Evolutionary conservation across 1,140 invertebrate species (phyloP), one percentile per base, ranked within the genome.

Genomic region (Daktulosphaira vitifoliae): DNA sequence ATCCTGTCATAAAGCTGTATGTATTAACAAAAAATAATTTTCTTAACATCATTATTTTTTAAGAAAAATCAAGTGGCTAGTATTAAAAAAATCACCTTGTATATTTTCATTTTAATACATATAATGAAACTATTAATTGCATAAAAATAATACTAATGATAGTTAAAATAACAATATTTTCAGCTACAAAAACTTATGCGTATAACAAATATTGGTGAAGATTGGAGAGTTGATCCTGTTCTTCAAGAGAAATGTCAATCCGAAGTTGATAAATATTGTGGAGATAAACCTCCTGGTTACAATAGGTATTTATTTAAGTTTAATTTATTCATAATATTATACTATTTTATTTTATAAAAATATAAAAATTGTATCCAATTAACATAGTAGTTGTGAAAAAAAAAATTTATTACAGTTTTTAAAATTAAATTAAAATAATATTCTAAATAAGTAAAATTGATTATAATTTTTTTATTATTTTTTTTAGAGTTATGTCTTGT

Each of bases 161-260:
- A 9, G 3, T 50, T 50, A 5, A 18, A 23, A 50, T 4, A 23
- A 50, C n/a, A 22, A 5, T 50, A 18, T 50, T 50, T 23, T n/a
- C 70, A 86, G 78, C 73, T 95, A 37, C 88, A 93, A 76, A 74
- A 78, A 16, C 74, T 94, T 33, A 78, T 94, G 1, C 87, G 89
- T 75, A 83, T 87, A 69, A 81, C 86, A 13, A 89, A 94, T 77
- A 84, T 82, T 25, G 90, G 87, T 7, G 89, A 92, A 75, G 88
- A 95, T 76, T 94, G 91, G 90, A 81, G 88, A 73, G 88, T 93
- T 0, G 92, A 96, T 80, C 90, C 91, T 20, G 82, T 96, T 66
- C 74, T 98, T 54, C 80, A 86, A 66, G 84, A 88, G 73, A 85
- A 91, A 52, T 95, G 93, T 76, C 82, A 88, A 72, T 80, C 84